Evolutionary conservation across 1,140 invertebrate species (phyloP).

Genomic region (Lordiphosa stackelbergi): DNA sequence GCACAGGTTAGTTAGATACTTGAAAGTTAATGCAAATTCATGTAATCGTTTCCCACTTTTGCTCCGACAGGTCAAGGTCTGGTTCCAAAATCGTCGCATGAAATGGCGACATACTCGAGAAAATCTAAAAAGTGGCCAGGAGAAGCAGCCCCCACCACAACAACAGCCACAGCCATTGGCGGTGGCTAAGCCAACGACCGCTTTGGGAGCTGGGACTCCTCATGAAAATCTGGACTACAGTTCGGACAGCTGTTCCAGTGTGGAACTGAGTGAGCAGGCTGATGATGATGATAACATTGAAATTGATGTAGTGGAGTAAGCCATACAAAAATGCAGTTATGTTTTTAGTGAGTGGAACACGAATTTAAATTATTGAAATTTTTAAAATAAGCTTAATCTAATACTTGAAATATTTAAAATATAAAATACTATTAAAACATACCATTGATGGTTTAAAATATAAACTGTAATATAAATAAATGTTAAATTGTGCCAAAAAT

Average conservation of each 20-base stretch:
- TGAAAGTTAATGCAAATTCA: background rate
- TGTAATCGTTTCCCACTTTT: background rate
- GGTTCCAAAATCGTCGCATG: slow-evolving; percentile 96
- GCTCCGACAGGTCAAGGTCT: slow-evolving; percentile 88
- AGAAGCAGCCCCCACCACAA: slow-evolving; percentile 44
- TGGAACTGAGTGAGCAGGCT: slow-evolving; percentile 39
- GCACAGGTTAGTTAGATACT: slow-evolving; percentile 85
- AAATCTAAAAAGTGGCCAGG: slow-evolving; percentile 77
- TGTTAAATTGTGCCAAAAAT: slow-evolving; percentile 9
- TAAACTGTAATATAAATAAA: slow-evolving; percentile 16
- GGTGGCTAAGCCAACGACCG: background rate
- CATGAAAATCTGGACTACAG: slow-evolving; percentile 44
- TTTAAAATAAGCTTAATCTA: slow-evolving; percentile 8
- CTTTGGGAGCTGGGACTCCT: background rate
- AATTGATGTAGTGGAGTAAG: slow-evolving; percentile 78
- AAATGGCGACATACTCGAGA: slow-evolving; percentile 93
- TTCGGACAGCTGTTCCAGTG: slow-evolving; percentile 54
- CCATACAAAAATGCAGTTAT: background rate
- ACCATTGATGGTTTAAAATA: too few species aligned
- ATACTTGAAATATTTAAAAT: slow-evolving; percentile 19
- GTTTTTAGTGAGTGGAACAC: slow-evolving; percentile 11
- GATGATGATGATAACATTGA: slow-evolving; percentile 77
- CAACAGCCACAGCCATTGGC: slow-evolving; percentile 2
- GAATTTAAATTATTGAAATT: slow-evolving; percentile 49
- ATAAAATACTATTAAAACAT: too few species aligned